A percentile compares a stretch with the other conserved stretches of the same genome.
Conservation (phyloP, 2,797 vertebrate species). For the Vespertilio murinus region DNA sequence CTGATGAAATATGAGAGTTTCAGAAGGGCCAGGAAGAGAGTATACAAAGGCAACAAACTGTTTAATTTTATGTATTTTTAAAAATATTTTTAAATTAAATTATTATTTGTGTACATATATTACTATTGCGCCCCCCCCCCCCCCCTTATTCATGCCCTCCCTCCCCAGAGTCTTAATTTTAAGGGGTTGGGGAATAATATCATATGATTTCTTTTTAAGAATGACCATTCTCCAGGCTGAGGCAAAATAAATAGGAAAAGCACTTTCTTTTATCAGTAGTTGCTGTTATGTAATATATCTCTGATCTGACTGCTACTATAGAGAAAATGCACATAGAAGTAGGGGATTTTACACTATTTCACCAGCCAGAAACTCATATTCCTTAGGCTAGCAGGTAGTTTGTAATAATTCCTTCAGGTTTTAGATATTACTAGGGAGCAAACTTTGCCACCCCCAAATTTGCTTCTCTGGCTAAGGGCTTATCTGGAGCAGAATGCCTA, state of each 20-base stretch:
- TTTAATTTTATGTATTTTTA: neutral
- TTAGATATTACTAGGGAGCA: conserved; percentile 2
- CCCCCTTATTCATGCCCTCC: too few relatives aligned
- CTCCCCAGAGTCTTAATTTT: too few relatives aligned
- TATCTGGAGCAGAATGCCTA: neutral
- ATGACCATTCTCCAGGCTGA: neutral
- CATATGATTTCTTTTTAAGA: neutral
- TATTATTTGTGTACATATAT: too few relatives aligned
- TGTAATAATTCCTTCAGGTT: conserved; percentile 46
- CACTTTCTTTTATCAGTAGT: neutral
- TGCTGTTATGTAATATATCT: neutral
- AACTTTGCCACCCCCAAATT: neutral
- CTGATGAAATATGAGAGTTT: neutral
- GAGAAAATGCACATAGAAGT: neutral
- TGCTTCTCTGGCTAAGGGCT: neutral
- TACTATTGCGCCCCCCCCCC: too few relatives aligned
- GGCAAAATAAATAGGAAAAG: neutral
- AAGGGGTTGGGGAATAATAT: neutral
- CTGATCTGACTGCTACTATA: neutral
- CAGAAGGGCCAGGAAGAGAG: neutral
- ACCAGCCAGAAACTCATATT: neutral
- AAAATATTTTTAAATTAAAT: too few relatives aligned
- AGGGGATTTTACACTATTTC: neutral
- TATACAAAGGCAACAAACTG: neutral
- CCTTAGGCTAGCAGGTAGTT: conserved; percentile 15